Base-by-base conservation (phyloP, 2,113 vertebrate species). In the Lasiurus borealis region DNA sequence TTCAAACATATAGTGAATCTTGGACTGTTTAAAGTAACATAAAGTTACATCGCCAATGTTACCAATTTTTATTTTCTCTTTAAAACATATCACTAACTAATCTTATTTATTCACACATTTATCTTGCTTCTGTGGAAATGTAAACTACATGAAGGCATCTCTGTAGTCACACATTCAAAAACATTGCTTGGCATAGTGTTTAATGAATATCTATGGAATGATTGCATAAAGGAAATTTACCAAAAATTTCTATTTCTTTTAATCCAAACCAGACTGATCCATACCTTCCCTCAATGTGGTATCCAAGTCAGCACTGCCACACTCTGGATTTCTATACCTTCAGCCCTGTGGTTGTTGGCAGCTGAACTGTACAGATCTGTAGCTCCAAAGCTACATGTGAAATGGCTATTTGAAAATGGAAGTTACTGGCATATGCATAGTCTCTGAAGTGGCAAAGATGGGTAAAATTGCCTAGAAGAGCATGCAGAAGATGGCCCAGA, bases 11-110 rank as follows among this genome's bases (percentile, higher is more conserved):
- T 21, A 72, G 13, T 77, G 2, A 78, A 84, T 85, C 29, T 80
- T 66, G 44, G 34, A 8, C 14, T 68, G 36, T 69, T 82, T 94
- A 36, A 96, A 69, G 19, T 64, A 54, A 57, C 8, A 23, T 94
- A 36, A 96, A 62, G 18, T 71, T 48, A 66, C 3, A 46, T 81
- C 36, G 88, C 5, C 27, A 50, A 21, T 3, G 4, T 29, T 46
- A 69, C 21, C 46, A 46, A 27, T 54, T 94, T 92, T 66, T 29
- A 77, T n/a, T 87, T 95, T 81, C 50, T 82, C 85, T 71, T 50
- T 92, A 46, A 84, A 77, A 40, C 6, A 40, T 19, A 77, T 52
- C n/a, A 89, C 23, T 64, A 84, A 91, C n/a, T 71, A 73, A 84
- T 3, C 16, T 90, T 84, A 64, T 84, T 89, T 48, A 78, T 78